These are phyloP conservation scores for Aplodontia rufa DNA, from an alignment of 2,113 vertebrate species.

Conservation along the genomic window DNA sequence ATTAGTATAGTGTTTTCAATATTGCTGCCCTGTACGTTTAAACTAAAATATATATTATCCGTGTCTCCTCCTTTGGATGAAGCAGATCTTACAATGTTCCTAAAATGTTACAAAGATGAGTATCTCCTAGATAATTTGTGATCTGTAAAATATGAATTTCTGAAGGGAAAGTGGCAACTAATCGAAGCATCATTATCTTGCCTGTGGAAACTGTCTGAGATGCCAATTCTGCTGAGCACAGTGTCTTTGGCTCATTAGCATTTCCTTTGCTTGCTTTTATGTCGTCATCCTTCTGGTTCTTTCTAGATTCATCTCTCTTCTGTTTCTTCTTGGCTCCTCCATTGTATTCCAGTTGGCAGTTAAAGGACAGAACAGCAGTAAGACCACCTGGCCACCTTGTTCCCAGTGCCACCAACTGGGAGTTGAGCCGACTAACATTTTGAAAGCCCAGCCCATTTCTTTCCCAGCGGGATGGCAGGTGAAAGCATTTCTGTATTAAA, in stretches of 20 bases:
- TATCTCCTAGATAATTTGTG: not conserved
- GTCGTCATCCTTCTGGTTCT: conserved; percentile 21
- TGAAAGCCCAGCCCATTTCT: conserved; percentile 66
- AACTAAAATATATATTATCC: not conserved
- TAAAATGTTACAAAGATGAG: not conserved
- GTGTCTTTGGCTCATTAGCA: conserved; percentile 32
- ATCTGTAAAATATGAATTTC: conserved; percentile 14
- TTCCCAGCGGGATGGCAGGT: conserved; percentile 69
- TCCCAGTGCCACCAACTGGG: conserved; percentile 51
- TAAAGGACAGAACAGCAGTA: conserved; percentile 50
- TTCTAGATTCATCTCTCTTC: conserved; percentile 53
- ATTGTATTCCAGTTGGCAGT: conserved; percentile 65
- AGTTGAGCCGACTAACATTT: conserved; percentile 65
- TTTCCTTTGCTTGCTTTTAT: conserved; percentile 55
- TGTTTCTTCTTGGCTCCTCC: conserved; percentile 51
- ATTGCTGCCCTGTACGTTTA: not conserved
- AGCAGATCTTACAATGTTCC: not conserved
- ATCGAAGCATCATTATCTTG: not conserved
- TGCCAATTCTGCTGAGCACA: not conserved
- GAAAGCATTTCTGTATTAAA: conserved; percentile 74
- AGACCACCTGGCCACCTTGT: conserved; percentile 18
- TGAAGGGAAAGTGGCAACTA: not conserved
- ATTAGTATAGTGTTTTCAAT: not conserved
- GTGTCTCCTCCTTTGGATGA: not conserved
- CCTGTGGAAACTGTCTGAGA: not conserved